Conservation (phyloP, 2,113 vertebrate genomes). For the Festucalex cinctus region DNA sequence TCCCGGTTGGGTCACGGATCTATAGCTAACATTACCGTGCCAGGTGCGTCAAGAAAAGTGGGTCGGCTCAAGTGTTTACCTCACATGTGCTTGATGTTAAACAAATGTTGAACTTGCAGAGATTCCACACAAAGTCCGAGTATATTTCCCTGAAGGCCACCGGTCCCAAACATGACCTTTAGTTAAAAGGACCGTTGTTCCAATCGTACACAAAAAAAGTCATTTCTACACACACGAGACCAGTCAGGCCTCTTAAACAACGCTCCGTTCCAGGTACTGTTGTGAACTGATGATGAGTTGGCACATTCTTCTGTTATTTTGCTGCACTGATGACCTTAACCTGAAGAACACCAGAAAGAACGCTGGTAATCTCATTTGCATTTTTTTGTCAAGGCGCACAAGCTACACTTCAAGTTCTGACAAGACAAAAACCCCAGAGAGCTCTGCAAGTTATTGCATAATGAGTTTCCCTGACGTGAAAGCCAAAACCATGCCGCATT, state of each 20-base stretch:
- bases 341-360: neutral
- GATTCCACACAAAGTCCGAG: slow-evolving; percentile 39
- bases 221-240: neutral
- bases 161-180: slow-evolving; percentile 25
- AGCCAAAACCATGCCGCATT: neutral
- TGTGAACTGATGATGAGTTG: neutral
- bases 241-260: neutral
- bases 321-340: neutral
- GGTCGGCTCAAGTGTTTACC: slow-evolving; percentile 60
- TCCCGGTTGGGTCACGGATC: neutral
- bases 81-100: slow-evolving; percentile 40
- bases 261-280: neutral
- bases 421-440: slow-evolving; percentile 25
- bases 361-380: slow-evolving; percentile 17
- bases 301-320: neutral
- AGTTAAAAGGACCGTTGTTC: slow-evolving; percentile 25
- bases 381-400: slow-evolving; percentile 27
- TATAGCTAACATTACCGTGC: slow-evolving; percentile 24
- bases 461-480: slow-evolving; percentile 5
- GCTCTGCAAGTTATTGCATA: slow-evolving; percentile 7
- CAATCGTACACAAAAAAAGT: slow-evolving; percentile 1
- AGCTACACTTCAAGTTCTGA: slow-evolving; percentile 48
- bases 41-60: slow-evolving; percentile 26
- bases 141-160: slow-evolving; percentile 30
- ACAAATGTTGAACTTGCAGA: slow-evolving; percentile 45